Base-by-base conservation (phyloP, 2,888 invertebrate genomes). In the Urechis unicinctus region DNA sequence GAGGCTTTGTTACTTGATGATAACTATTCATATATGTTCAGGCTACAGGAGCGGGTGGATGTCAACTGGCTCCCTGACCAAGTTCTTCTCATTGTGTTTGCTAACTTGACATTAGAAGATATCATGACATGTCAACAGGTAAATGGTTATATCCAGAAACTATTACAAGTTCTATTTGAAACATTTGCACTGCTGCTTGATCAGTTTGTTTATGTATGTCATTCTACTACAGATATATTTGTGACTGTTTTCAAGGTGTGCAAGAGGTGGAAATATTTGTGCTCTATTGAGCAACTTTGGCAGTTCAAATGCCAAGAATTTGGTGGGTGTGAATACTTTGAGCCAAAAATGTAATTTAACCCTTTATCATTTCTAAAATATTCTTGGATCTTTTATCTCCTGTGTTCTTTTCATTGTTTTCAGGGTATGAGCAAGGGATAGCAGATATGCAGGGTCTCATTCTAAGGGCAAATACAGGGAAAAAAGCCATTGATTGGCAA, bases 231-330 rank as follows among this genome's bases (percentile, higher is more conserved):
- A n/a, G n/a, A n/a, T n/a, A n/a, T n/a, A n/a, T n/a, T n/a, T n/a
- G n/a, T n/a, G n/a, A n/a, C n/a, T n/a, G n/a, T 31, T n/a, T 31
- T 25, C 9, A 46, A 73, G 73, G 63, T 62, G 25, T 63, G 62
- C 26, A 31, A 43, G 24, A 47, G 61, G 21, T 63, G 58, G 61
- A 47, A 46, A 13, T 55, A 68, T 51, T 55, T 74, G 50, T 68
- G 68, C 62, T 66, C 67, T 21, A 63, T 59, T 42, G 71, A 72
- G 55, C 66, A 68, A 29, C 65, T 74, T 26, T 74, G 74, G 74
- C 72, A 70, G 68, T 53, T 70, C 21, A 73, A 74, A 60, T 73
- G 74, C 58, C 66, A 70, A 52, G 70, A 72, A 60, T 57, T 72
- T 55, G 74, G 74, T 72, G 59, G 56, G 62, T 30, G 25, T 36